phyloP scores from a whole-genome alignment of 2,113 vertebrate species.

The Epinephelus cyanopodus region DNA sequence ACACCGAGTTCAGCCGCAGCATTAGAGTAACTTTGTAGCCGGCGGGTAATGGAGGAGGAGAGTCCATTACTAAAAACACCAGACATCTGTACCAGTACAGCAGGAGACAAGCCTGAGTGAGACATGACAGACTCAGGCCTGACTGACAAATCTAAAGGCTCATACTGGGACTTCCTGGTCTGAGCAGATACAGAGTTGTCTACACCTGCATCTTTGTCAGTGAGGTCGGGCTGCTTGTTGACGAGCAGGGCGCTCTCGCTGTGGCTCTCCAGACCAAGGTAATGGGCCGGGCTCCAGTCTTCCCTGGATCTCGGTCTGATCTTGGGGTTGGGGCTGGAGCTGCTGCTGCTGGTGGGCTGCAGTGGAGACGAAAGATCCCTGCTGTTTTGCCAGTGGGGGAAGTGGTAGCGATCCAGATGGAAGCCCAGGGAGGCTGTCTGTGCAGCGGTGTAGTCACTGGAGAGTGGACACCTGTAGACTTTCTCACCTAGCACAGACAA shows the following conservation, averaged over 20 bases:
- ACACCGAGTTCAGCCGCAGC: constrained; percentile 80
- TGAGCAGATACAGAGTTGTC: constrained; percentile 52
- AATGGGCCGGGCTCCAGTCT: constrained; percentile 83
- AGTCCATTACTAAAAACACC: constrained; percentile 84
- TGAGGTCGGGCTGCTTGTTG: constrained; percentile 54
- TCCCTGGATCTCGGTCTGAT: constrained; percentile 81
- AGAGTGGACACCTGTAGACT: constrained; percentile 93
- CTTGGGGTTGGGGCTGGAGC: constrained; percentile 85
- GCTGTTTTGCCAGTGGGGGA: constrained; percentile 90
- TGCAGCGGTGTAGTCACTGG: constrained; percentile 90
- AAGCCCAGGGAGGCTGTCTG: constrained; percentile 92
- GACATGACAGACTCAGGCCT: constrained; percentile 86
- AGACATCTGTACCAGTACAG: constrained; percentile 85
- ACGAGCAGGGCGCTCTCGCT: constrained; percentile 70
- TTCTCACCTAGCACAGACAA: constrained; percentile 89
- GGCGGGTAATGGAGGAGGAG: constrained; percentile 68
- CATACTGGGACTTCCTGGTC: constrained; percentile 91
- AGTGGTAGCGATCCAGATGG: constrained; percentile 92
- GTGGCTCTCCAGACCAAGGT: constrained; percentile 86
- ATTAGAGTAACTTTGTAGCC: constrained; percentile 83
- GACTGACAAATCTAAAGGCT: constrained; percentile 93
- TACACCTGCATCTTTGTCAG: constrained; percentile 45
- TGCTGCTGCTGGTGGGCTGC: constrained; percentile 85
- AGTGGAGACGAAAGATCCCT: constrained; percentile 84
- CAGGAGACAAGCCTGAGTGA: constrained; percentile 76